Base-by-base conservation (phyloP, 53 echinoderm and acorn worm species). In the Holothuria leucospilota region DNA sequence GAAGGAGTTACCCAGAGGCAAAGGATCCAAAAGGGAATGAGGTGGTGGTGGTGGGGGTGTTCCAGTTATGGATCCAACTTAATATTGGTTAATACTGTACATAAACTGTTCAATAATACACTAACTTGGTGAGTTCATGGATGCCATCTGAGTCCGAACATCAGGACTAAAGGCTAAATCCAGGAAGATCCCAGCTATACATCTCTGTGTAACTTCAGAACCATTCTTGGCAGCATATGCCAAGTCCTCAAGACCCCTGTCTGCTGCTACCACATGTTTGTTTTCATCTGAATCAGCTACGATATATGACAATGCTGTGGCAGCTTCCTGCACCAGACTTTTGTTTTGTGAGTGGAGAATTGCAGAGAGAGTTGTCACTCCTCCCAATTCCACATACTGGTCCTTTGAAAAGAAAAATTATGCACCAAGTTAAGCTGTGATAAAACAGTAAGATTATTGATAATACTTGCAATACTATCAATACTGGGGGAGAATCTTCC, bases 261-360 rank as follows among this genome's bases (percentile, higher is more conserved):
- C 96, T 79, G 93, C 87, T 20, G 94, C 91, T 30, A 96, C 91
- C 20, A 89, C 85, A 13, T 92, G 91, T 27, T 90, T 92, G 90
- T 93, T 96, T 63, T 96, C 96, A 39, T 96, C 96, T 0, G 96
- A 93, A 90, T 96, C 96, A 2, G 94, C 91, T 42, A 96, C 96
- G 38, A 96, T 93, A 80, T 96, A 94, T 27, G 96, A 96, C 58
- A 96, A 89, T 59, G 96, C 96, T 13, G 94, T 96, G 84, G 91
- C 91, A 0, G 96, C 96, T 72, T 96, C 96, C 68, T 96, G 96
- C 63, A 96, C 93, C 16, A 96, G 70, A 0, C 96, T 89, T 39
- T 81, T 53, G 75, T 91, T 90, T 78, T 68, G 86, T 30, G 94
- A 94, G 39, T 94, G 96, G 1, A 96, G 93, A 29, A 96, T 87